Percentiles rank a stretch among this genome's conserved stretches.
Evolutionary conservation across 1,140 invertebrate genomes (phyloP).

Genomic region (Danaus melanippus): DNA sequence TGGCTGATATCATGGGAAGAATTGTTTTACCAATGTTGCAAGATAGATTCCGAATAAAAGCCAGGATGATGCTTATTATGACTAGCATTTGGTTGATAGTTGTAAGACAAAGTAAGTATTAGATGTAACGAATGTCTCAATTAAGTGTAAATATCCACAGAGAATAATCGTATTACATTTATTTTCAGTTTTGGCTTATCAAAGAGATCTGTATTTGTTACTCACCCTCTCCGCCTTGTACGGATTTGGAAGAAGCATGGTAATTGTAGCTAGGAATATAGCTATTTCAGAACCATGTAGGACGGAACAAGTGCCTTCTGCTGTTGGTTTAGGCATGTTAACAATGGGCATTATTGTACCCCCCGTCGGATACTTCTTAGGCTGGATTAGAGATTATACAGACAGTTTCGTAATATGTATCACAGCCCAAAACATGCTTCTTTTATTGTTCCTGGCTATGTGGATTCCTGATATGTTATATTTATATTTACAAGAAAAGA

Average conservation of each 20-base stretch:
- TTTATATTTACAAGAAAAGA: conserved; percentile 37
- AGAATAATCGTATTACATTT: conserved; percentile 5
- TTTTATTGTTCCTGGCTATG: conserved; percentile 70
- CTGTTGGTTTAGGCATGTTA: conserved; percentile 82
- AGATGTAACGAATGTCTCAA: not conserved
- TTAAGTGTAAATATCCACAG: too few relatives aligned
- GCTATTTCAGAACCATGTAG: conserved; percentile 78
- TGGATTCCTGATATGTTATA: conserved; percentile 75
- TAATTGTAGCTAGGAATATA: conserved; percentile 80
- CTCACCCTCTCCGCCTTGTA: conserved; percentile 70
- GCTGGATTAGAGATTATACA: conserved; percentile 77
- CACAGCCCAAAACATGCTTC: conserved; percentile 74
- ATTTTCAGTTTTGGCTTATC: conserved; percentile 71
- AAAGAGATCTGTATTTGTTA: conserved; percentile 58
- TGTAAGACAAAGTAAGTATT: conserved; percentile 58
- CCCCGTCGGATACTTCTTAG: conserved; percentile 77
- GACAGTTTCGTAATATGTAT: conserved; percentile 76
- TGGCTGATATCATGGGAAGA: conserved; percentile 77
- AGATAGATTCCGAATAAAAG: conserved; percentile 74
- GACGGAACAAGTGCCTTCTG: conserved; percentile 74
- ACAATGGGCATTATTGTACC: conserved; percentile 79
- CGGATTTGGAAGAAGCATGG: conserved; percentile 77
- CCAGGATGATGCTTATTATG: conserved; percentile 55
- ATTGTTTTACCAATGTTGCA: conserved; percentile 76
- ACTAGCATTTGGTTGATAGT: conserved; percentile 59